Evolutionary conservation across 2,888 invertebrate genomes (phyloP).

Genomic region (Ectobius pallidus): DNA sequence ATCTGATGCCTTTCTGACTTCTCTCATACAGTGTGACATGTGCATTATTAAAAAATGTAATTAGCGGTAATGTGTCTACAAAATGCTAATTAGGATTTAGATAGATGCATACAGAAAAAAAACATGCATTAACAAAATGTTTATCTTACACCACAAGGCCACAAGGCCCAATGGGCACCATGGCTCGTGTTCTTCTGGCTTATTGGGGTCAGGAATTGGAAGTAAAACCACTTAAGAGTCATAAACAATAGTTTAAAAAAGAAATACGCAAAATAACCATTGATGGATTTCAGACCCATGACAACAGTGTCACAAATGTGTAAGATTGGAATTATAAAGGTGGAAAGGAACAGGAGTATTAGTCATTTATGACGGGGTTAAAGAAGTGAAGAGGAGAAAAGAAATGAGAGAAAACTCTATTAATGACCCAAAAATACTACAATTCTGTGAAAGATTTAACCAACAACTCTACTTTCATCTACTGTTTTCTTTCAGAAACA

Average conservation of each 20-base stretch:
- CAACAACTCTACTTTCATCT: background rate
- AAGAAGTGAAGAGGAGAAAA: conserved; percentile 4
- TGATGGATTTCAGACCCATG: background rate
- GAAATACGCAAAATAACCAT: conserved; percentile 4
- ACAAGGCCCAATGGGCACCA: conserved; percentile 75
- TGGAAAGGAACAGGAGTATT: background rate
- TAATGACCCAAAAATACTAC: background rate
- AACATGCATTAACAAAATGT: conserved; percentile 14
- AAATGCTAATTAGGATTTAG: background rate
- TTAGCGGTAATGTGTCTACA: too few species aligned
- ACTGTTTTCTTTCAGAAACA: background rate
- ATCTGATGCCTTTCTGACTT: too few species aligned
- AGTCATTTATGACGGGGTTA: background rate
- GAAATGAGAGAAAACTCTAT: conserved; percentile 23
- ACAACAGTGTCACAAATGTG: background rate
- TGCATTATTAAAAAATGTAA: too few species aligned
- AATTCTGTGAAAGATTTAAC: background rate
- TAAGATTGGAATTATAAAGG: background rate
- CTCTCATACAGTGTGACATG: too few species aligned
- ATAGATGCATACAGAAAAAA: background rate
- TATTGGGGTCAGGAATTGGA: conserved; percentile 85
- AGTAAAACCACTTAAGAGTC: conserved; percentile 55
- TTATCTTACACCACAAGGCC: conserved; percentile 40
- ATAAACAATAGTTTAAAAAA: background rate
- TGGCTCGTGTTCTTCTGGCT: conserved; percentile 89